Base-by-base conservation (phyloP, 2,797 vertebrate species). In the Pangasius krempfi region DNA sequence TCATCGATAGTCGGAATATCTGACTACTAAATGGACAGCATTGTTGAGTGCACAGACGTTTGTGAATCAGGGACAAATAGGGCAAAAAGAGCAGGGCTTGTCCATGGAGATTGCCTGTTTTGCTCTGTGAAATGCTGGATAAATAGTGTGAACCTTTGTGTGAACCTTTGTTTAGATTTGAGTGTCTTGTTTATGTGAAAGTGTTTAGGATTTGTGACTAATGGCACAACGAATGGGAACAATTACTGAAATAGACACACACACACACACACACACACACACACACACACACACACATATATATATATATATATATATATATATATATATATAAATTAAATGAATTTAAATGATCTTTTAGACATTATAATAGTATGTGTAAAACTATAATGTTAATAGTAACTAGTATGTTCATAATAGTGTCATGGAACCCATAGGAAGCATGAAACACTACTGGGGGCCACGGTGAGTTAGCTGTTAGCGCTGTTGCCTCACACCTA, bases 141-240 rank as follows among this genome's bases (percentile, higher is more conserved):
- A 66, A 84, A 50, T 52, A 84, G 14, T 18, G 40, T 30, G 18
- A 40, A 37, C 25, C 20, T 66, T 76, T 64, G 14, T 18, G 40
- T 30, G 18, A 40, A 66, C 25, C 30, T 66, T 76, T 64, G 60
- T 79, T 37, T 78, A 30, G 70, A 79, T 44, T 25, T n/a, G 52
- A 72, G 73, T 50, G 84, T 13, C 62, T 62, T 81, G 52, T 86
- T 85, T 72, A 22, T 75, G 76, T 76, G 72, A 86, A 60, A 22
- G 85, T 86, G 54, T 81, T 50, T 73, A 84, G 75, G 64, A 27
- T 85, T 40, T 84, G 83, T 40, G 83, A 50, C 52, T 58, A 88
- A 88, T 40, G 33, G 76, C 64, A 44, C 54, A 87, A 80, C 10
- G 5, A 76, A 87, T 50, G 75, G 64, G 76, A 62, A 44, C 47